Percentiles rank a stretch among this genome's conserved stretches.
Conservation (phyloP, 2,797 vertebrate species). For the Sciaenops ocellatus region DNA sequence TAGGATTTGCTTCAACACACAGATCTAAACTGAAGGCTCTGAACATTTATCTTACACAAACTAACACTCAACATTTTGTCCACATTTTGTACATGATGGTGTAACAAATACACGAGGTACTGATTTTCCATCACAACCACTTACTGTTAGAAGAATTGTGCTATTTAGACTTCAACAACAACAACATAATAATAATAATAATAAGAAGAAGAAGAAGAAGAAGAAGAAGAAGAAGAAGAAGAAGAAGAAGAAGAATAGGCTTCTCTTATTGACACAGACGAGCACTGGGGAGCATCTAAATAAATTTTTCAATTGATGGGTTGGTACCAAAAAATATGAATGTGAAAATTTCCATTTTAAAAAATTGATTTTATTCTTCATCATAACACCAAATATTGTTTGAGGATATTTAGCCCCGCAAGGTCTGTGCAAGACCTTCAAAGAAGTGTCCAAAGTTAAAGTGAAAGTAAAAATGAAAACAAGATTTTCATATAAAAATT, state of each 20-base stretch:
- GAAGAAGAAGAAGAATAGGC: too few species aligned
- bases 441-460: neutral
- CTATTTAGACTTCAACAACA: neutral
- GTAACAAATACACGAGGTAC: neutral
- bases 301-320: neutral
- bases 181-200: too few species aligned
- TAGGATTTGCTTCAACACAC: neutral
- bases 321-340: neutral
- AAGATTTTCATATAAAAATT: neutral
- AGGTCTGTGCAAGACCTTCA: neutral
- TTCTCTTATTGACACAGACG: neutral
- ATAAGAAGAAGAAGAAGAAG: too few species aligned
- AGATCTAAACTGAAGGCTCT: neutral
- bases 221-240: too few species aligned
- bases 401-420: neutral
- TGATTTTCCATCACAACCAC: neutral
- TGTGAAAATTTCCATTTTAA: neutral
- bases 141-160: neutral
- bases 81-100: too few species aligned
- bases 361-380: neutral
- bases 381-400: neutral
- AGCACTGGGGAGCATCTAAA: neutral
- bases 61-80: too few species aligned
- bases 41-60: neutral
- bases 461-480: neutral